Conservation (phyloP, 2,113 vertebrate species). For the Caloenas nicobarica region DNA sequence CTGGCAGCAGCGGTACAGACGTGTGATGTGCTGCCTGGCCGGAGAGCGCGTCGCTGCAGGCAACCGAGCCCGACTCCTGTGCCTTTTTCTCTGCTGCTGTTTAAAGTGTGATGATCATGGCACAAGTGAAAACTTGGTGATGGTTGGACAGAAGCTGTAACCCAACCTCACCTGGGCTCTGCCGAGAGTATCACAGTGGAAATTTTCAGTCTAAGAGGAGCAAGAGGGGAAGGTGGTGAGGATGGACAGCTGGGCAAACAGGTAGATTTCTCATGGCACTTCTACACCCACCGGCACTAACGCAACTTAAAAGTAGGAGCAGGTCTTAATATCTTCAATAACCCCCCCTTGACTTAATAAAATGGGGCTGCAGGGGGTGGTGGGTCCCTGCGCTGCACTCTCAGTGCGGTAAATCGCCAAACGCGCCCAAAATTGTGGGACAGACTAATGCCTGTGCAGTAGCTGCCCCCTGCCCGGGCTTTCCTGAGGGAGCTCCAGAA, state of each 20-base stretch:
- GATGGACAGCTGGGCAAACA: not conserved
- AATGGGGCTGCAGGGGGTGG: no score
- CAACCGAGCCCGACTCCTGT: not conserved
- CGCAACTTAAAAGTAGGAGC: fast-evolving
- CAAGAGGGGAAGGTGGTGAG: not conserved
- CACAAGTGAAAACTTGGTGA: fast-evolving
- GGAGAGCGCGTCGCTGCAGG: not conserved
- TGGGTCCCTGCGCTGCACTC: not conserved
- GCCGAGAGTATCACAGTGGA: no score
- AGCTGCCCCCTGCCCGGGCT: not conserved
- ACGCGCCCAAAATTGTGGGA: not conserved
- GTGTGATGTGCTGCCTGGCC: not conserved
- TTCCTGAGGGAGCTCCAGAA: not conserved
- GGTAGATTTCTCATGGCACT: not conserved
- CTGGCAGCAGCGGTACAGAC: not conserved
- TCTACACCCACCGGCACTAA: not conserved
- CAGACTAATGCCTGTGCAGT: not conserved
- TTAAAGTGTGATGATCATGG: fast-evolving
- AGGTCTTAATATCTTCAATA: not conserved
- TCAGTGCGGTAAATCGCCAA: fast-evolving
- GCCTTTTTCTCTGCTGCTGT: not conserved
- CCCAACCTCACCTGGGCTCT: not conserved
- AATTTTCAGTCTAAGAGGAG: not conserved
- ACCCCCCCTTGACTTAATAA: not conserved
- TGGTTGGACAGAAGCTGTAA: fast-evolving